Percentiles rank a stretch among this genome's conserved stretches.
These are phyloP conservation scores for Platysternon megacephalum DNA, from an alignment of 2,113 vertebrate species.

Conservation along the genomic window DNA sequence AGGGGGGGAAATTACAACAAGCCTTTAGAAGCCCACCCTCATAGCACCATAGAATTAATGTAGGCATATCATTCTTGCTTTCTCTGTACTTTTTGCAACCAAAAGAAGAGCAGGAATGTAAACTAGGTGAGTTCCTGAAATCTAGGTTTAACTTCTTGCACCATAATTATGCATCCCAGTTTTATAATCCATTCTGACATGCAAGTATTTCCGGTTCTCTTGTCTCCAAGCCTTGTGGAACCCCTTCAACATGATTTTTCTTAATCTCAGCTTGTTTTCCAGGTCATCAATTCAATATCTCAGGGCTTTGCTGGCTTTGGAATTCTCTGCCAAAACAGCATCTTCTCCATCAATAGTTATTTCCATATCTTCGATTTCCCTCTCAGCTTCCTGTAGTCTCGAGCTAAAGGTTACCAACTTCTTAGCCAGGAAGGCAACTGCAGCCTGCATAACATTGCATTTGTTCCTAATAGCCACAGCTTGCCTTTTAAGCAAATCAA, in stretches of 20 bases:
- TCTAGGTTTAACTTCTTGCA: constrained; percentile 45
- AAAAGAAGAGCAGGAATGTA: constrained; percentile 65
- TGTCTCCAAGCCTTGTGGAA: not conserved
- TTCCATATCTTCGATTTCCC: not conserved
- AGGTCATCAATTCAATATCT: not conserved
- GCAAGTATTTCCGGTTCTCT: not conserved
- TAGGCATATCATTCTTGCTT: constrained; percentile 28
- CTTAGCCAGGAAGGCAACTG: not conserved
- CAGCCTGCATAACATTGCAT: accelerated
- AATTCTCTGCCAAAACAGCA: not conserved
- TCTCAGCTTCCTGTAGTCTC: not conserved
- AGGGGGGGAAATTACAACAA: constrained; percentile 49
- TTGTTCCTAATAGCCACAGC: not conserved
- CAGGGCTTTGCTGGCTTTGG: not conserved
- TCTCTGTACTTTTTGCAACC: constrained; percentile 47
- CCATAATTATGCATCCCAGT: constrained; percentile 67
- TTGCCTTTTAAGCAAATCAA: not conserved
- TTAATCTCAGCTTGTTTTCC: not conserved
- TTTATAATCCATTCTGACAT: constrained; percentile 50
- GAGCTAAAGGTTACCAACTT: not conserved
- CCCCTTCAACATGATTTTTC: not conserved
- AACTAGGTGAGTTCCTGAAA: constrained; percentile 56
- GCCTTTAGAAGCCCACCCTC: constrained; percentile 43
- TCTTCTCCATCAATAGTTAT: not conserved
- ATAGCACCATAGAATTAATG: constrained; percentile 13